Conservation (phyloP, 2,888 invertebrate genomes). For the Fissipunctia ypsillon region DNA sequence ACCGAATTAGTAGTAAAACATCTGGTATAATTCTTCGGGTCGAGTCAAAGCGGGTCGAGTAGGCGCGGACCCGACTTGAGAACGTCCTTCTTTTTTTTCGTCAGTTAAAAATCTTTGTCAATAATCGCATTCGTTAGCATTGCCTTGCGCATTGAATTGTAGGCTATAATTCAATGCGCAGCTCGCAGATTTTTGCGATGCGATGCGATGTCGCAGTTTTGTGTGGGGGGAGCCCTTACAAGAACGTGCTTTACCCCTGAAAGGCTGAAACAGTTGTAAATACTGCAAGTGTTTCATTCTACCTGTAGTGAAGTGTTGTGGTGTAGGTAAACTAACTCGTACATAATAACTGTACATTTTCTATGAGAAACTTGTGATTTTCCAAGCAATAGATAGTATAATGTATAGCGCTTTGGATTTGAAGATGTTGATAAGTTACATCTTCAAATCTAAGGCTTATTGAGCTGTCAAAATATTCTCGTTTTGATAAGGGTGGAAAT, state of each 20-base stretch:
- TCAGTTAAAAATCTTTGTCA: not conserved
- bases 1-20: too few relatives aligned
- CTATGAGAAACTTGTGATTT: not conserved
- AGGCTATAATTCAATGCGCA: too few relatives aligned
- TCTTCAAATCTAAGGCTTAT: not conserved
- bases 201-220: too few relatives aligned
- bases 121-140: not conserved
- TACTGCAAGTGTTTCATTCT: not conserved
- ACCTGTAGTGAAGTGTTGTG: too few relatives aligned
- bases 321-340: not conserved
- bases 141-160: too few relatives aligned
- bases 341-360: not conserved
- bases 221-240: too few relatives aligned
- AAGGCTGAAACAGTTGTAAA: not conserved
- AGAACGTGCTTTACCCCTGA: not conserved
- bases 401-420: not conserved
- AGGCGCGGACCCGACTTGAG: too few relatives aligned
- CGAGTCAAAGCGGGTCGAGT: too few relatives aligned
- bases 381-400: not conserved
- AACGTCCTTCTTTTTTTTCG: too few relatives aligned
- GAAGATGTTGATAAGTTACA: not conserved
- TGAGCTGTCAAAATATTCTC: not conserved
- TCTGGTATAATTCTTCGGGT: too few relatives aligned
- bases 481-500: constrained; percentile 1
- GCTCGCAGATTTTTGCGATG: too few relatives aligned